Evolutionary conservation across 2,113 vertebrate genomes (phyloP), one percentile per base, ranked within the genome.

Genomic region (Abramis brama): DNA sequence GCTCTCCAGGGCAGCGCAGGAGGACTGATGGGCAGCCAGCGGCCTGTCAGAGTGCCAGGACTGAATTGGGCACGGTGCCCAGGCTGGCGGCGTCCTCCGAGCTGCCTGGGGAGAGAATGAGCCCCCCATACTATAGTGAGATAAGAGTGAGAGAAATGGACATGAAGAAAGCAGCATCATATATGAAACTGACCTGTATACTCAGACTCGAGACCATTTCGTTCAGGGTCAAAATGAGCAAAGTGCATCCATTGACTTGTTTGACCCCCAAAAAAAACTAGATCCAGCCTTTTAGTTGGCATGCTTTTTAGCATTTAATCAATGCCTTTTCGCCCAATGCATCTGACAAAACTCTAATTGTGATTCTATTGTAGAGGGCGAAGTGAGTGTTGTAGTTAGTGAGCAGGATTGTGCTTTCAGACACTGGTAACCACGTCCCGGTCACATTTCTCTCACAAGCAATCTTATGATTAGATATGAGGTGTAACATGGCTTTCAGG

Each of bases 21-120:
- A 90, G 89, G 87, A 88, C 85, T 90, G 91, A 90, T 89, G 91
- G 91, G 89, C 86, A 87, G 90, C 90, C 91, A 90, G 79, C 19
- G 12, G 79, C 80, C 87, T 91, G 89, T 85, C 50, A 71, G 87
- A 73, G 74, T 88, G 90, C 87, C 90, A 90, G 83, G 86, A 84
- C 57, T 82, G 76, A 82, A 88, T 80, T 52, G 85, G 91, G 86
- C 90, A 90, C 64, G 23, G 71, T 84, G 89, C 91, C 92, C 86
- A 84, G 90, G 82, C 84, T 78, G 78, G 66, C 85, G 84, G 85
- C 86, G 88, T 89, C 71, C 89, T 88, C 91, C 87, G 55, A 85
- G 86, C 90, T 83, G 87, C 70, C 86, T 10, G 59, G 85, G 90
- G 87, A 84, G 89, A 85, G 87, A 91, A 50, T 76, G 39, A 36